Conservation (phyloP, 1,140 invertebrate genomes). For the Pygmarrhopalites habei region DNA sequence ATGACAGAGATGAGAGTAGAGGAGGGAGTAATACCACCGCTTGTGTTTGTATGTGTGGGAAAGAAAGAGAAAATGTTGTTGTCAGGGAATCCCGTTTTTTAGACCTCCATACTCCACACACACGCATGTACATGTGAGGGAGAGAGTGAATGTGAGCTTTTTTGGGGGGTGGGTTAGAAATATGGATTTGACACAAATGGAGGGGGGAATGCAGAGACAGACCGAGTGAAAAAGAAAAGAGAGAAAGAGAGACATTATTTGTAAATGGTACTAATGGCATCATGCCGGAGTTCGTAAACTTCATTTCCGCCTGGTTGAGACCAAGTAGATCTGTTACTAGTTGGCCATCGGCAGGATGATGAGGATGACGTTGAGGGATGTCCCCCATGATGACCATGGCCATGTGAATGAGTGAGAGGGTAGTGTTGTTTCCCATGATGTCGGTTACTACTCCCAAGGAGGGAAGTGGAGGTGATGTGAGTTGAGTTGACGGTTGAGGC, state of each 20-base stretch:
- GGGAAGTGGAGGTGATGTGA: neutral
- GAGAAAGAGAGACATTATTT: slow-evolving; percentile 14
- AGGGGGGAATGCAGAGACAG: too few relatives aligned
- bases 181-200: too few relatives aligned
- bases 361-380: slow-evolving; percentile 3
- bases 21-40: neutral
- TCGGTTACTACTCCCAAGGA: neutral
- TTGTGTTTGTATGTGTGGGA: neutral
- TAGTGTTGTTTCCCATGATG: neutral
- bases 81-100: too few relatives aligned
- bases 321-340: slow-evolving; percentile 31
- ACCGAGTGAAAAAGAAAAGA: neutral
- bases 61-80: too few relatives aligned
- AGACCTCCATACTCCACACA: too few relatives aligned
- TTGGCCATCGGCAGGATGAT: slow-evolving; percentile 1
- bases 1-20: neutral
- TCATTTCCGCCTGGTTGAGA: slow-evolving; percentile 38
- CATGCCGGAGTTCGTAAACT: slow-evolving; percentile 36
- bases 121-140: too few relatives aligned
- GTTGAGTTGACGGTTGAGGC: neutral
- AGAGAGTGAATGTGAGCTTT: too few relatives aligned
- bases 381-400: neutral
- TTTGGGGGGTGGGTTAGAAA: too few relatives aligned
- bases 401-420: too few relatives aligned
- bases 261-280: slow-evolving; percentile 39